Evolutionary conservation across 2,113 vertebrate species (phyloP).

Genomic region (Drymodes brunneopygia): DNA sequence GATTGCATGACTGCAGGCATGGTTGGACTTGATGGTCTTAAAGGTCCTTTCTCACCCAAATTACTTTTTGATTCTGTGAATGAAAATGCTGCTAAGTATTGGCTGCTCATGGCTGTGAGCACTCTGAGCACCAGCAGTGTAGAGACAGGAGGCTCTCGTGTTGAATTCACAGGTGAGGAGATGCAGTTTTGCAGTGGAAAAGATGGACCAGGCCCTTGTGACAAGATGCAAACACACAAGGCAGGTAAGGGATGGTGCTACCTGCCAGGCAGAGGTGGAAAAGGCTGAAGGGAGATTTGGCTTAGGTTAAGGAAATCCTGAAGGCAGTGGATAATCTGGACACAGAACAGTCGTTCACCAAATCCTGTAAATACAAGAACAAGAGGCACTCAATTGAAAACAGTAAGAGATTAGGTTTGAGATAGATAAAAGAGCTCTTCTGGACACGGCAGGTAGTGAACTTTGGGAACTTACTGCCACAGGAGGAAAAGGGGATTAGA

Average conservation of each 20-base stretch:
- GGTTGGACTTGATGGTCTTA: neutral
- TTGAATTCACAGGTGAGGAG: neutral
- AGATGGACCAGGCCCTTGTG: neutral
- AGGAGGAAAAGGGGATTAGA: neutral
- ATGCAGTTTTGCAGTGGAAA: neutral
- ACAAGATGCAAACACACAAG: neutral
- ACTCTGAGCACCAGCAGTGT: neutral
- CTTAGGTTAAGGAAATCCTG: neutral
- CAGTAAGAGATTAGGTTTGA: neutral
- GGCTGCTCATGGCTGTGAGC: neutral
- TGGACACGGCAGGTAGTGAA: neutral
- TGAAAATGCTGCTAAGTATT: neutral
- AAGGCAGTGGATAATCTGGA: neutral
- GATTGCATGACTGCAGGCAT: neutral
- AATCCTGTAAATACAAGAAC: neutral
- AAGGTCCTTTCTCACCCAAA: neutral
- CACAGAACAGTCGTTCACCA: accelerated
- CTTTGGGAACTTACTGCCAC: neutral
- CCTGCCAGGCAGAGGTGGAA: neutral
- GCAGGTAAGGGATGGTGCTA: neutral
- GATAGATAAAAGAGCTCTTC: slow-evolving; percentile 7
- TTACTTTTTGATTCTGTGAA: neutral
- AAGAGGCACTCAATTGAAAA: neutral
- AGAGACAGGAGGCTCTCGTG: neutral
- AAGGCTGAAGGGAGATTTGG: neutral